Evolutionary conservation across 2,113 vertebrate genomes (phyloP), one percentile per base, ranked within the genome.

Genomic region (Picathartes gymnocephalus): DNA sequence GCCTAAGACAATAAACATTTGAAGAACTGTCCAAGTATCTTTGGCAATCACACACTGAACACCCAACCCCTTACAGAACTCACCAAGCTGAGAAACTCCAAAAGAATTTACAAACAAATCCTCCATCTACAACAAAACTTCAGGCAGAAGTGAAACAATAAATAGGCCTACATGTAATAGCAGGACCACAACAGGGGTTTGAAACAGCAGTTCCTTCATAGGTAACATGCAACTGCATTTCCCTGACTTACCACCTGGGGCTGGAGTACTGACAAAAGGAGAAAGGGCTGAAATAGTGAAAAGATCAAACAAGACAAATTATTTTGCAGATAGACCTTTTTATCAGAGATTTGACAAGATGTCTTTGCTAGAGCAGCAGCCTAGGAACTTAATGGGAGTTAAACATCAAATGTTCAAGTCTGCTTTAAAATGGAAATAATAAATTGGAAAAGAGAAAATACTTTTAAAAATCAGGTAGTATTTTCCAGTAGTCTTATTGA

Each of bases 21-120:
- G 47, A 88, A 95, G 47, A 37, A 70, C 0, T 1, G 0, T 74
- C 64, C 76, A 88, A 94, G 47, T 68, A 45, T 44, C 82, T 92
- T 87, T 95, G 82, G 80, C 90, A 97, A 48, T 28, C 64, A 73
- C 10, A 58, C 7, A 35, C 25, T n/a, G 39, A 84, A 45, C 11
- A 48, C 25, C 25, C 68, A 54, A 54, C 51, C n/a, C 61, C 22
- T 62, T 90, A 24, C 30, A 54, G 71, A 88, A 30, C 30, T 83
- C 42, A 88, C 18, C 22, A 74, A 66, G 27, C 60, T 74, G 45
- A 80, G 71, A 93, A 90, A 73, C 42, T 70, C 79, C 51, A 25
- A 62, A 93, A 64, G 44, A 88, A 83, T 94, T 88, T 70, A 81
- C 68, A 93, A 90, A 94, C 66, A 94, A 94, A 70, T 33, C 24